Conservation (phyloP, 2,888 invertebrate species). For the Encarsia formosa region DNA sequence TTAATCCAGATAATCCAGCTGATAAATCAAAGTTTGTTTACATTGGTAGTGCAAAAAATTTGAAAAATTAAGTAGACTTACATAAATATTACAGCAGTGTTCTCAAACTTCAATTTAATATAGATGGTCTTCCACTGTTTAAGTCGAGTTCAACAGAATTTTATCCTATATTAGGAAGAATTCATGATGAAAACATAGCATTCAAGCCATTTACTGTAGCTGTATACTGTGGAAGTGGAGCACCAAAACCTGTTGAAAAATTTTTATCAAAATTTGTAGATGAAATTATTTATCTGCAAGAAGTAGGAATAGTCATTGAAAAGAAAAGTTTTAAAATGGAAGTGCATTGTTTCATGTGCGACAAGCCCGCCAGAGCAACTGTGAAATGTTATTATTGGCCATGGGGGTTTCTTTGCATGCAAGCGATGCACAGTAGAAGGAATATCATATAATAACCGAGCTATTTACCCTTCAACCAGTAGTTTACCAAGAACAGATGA, state of each 20-base stretch:
- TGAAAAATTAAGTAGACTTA: slow-evolving; percentile 6
- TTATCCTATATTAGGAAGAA: slow-evolving; percentile 12
- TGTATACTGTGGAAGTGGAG: background rate
- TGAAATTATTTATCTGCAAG: background rate
- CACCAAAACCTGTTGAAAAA: background rate
- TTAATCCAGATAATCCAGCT: background rate
- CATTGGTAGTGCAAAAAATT: background rate
- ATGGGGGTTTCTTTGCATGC: background rate
- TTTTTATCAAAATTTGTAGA: background rate
- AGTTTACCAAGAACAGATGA: background rate
- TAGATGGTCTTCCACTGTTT: background rate
- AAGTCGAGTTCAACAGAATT: background rate
- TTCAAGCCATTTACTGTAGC: slow-evolving; percentile 25
- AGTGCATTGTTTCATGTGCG: background rate
- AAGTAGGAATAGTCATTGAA: background rate
- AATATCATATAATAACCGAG: background rate
- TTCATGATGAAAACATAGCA: slow-evolving; percentile 16
- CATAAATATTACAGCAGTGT: background rate
- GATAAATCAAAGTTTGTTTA: background rate
- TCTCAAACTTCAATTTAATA: background rate
- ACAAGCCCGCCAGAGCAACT: background rate
- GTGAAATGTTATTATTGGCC: background rate
- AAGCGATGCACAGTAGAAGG: background rate
- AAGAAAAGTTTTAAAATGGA: background rate
- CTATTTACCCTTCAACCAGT: background rate